Conservation (phyloP, 1,140 invertebrate genomes). For the Adelges cooleyi region DNA sequence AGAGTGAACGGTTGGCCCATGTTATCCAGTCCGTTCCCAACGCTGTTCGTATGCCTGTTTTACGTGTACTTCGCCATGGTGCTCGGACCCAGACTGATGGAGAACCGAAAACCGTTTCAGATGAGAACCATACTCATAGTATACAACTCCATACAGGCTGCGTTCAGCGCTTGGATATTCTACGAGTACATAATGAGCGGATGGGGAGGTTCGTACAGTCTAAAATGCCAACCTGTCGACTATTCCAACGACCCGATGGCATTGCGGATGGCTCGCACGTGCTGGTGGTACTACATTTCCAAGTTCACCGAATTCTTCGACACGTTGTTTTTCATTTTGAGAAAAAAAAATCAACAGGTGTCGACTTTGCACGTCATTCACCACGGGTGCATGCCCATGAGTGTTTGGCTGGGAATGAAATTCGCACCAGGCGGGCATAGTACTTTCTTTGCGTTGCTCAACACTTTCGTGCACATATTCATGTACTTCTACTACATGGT, state of each 20-base stretch:
- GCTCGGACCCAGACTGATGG: constrained; percentile 77
- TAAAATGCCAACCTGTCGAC: constrained; percentile 86
- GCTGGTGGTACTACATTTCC: constrained; percentile 97
- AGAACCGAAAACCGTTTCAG: constrained; percentile 76
- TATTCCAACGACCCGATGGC: constrained; percentile 73
- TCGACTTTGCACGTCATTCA: constrained; percentile 90
- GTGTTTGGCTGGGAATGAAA: constrained; percentile 91
- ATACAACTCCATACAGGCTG: constrained; percentile 80
- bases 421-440: constrained; percentile 92
- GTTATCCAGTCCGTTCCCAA: constrained; percentile 86
- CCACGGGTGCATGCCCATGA: constrained; percentile 90
- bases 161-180: constrained; percentile 85
- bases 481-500: constrained; percentile 95
- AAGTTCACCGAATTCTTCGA: constrained; percentile 96
- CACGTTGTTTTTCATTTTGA: constrained; percentile 82
- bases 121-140: constrained; percentile 66
- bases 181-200: constrained; percentile 79
- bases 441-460: constrained; percentile 81
- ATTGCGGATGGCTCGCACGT: constrained; percentile 78
- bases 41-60: constrained; percentile 65
- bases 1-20: constrained; percentile 81
- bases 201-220: constrained; percentile 78
- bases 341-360: constrained; percentile 86
- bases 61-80: constrained; percentile 76
- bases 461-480: constrained; percentile 85